phyloP scores from a whole-genome alignment of 2,888 invertebrate species.

The Copidosoma aretas region DNA sequence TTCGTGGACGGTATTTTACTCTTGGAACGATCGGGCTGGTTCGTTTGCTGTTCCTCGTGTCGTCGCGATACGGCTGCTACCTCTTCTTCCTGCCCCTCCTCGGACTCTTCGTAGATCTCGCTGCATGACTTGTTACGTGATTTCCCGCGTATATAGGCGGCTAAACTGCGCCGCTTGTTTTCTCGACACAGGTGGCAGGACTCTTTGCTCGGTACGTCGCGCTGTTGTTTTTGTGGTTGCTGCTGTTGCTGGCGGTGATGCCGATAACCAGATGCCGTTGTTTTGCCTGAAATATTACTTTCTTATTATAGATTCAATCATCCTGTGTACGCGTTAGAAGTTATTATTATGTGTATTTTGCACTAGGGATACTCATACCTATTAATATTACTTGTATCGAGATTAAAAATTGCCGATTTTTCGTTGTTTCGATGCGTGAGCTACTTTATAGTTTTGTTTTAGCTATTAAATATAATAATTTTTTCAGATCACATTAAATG shows the following conservation, averaged over 20 bases:
- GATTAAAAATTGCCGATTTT: no score
- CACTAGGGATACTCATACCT: no score
- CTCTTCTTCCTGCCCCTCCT: conserved; percentile 53
- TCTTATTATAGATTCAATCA: no score
- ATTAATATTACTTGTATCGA: no score
- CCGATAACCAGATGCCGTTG: conserved; percentile 35
- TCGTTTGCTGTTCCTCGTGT: neutral
- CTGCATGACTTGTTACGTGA: conserved; percentile 64
- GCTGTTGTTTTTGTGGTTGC: conserved; percentile 57
- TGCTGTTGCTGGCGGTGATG: conserved; percentile 49
- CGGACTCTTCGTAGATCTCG: conserved; percentile 65
- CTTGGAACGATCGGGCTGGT: conserved; percentile 9
- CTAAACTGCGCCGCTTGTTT: conserved; percentile 65
- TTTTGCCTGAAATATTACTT: no score
- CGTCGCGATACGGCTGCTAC: neutral
- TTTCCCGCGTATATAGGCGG: conserved; percentile 65
- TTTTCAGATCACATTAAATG: no score
- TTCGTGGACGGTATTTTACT: neutral
- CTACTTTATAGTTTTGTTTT: no score
- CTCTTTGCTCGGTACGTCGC: conserved; percentile 53
- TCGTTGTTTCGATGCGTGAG: no score
- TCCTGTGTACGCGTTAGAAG: no score
- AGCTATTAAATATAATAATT: no score
- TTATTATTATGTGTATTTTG: no score
- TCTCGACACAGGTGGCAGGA: conserved; percentile 66